These are phyloP conservation scores for Dicyrtoma fusca DNA, from an alignment of 2,888 invertebrate species.

Conservation along the genomic window DNA sequence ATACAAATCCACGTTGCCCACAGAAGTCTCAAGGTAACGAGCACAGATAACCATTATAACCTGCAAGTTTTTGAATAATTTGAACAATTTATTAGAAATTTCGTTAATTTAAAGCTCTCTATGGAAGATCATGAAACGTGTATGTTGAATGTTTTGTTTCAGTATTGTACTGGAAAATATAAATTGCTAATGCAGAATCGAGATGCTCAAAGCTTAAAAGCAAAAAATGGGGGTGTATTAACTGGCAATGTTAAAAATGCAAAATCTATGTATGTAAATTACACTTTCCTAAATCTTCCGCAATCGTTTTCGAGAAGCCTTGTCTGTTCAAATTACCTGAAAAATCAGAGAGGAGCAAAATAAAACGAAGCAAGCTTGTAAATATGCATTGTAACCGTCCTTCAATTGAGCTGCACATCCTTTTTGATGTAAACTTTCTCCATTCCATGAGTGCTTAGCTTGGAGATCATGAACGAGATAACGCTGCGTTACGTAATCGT, in stretches of 20 bases:
- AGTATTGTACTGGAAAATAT: no score
- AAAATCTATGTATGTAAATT: no score
- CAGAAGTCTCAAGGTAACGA: slow-evolving; percentile 28
- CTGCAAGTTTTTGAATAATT: slow-evolving; percentile 1
- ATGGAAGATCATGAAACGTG: no score
- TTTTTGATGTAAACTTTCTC: slow-evolving; percentile 10
- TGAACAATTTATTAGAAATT: no score
- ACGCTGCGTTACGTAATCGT: slow-evolving; percentile 28
- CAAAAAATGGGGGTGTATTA: no score
- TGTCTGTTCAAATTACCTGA: slow-evolving; percentile 10
- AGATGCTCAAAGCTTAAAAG: no score
- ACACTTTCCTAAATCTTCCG: no score
- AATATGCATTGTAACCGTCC: background rate
- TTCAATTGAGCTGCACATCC: slow-evolving; percentile 5
- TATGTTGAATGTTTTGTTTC: no score
- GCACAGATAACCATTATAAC: slow-evolving; percentile 7
- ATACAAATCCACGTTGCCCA: slow-evolving; percentile 11
- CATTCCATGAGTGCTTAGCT: slow-evolving; percentile 21
- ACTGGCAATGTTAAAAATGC: no score
- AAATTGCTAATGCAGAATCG: no score
- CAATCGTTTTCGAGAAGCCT: no score
- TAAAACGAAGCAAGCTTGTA: background rate
- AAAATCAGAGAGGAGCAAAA: slow-evolving; percentile 1
- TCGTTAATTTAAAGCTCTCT: no score
- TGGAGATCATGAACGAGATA: background rate